Evolutionary conservation across 2,888 invertebrate species (phyloP).

Genomic region (Nebria brevicollis): DNA sequence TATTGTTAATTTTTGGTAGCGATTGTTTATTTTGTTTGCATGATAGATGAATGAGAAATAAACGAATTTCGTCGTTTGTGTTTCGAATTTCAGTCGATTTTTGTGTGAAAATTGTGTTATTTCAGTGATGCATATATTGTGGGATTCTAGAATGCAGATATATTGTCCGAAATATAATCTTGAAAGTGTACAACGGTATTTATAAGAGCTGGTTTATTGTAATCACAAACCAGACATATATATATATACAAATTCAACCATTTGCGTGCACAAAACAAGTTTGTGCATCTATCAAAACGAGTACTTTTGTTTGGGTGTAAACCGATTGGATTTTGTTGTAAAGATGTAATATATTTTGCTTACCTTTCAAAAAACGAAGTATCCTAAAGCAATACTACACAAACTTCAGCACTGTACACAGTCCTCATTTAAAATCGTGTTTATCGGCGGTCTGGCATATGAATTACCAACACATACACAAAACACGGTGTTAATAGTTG

Average conservation of each 20-base stretch:
- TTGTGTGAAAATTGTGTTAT: neutral
- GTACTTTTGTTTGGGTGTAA: neutral
- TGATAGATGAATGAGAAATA: too few relatives aligned
- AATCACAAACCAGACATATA: neutral
- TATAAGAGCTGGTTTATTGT: neutral
- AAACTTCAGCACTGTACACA: neutral
- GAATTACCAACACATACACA: neutral
- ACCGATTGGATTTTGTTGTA: neutral
- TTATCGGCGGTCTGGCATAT: neutral
- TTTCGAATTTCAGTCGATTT: too few relatives aligned
- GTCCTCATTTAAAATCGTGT: neutral
- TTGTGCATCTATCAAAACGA: neutral
- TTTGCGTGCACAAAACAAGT: neutral
- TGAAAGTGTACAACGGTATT: neutral
- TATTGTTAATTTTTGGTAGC: too few relatives aligned
- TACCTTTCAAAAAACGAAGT: slow-evolving; percentile 1
- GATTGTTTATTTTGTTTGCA: too few relatives aligned
- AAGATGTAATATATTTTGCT: neutral
- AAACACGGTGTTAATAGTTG: neutral
- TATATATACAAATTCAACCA: neutral
- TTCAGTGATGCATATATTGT: neutral
- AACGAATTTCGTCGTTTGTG: too few relatives aligned
- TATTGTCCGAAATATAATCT: neutral
- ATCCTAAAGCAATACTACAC: neutral
- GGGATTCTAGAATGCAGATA: neutral